Evolutionary conservation across 1,140 invertebrate genomes (phyloP), one percentile per base, ranked within the genome.

Genomic region (Diachasmimorpha longicaudata): DNA sequence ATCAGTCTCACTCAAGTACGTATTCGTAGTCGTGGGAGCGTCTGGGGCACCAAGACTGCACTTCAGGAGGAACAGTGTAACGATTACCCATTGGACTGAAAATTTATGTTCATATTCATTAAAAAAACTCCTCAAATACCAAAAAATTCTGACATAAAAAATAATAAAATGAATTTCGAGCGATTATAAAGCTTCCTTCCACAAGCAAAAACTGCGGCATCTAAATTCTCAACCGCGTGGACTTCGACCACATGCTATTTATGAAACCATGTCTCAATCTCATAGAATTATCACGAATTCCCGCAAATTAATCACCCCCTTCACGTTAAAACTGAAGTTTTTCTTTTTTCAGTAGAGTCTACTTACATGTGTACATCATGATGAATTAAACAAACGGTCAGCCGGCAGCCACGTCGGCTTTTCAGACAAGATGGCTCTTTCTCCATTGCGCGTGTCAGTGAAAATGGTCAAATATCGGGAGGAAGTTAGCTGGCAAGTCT

Each of bases 1-100:
- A 80, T 93, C 91, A 76, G 87, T 82, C 11, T 83, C 81, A 6
- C 91, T 90, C 9, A 93, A 84, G 79, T 91, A 93, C 11, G 90
- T 89, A 81, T 87, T 90, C 16, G 88, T 89, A 8, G 88, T 88
- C 14, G 83, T 84, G 36, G 79, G 75, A 8, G 71, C 69, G 77
- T 85, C 81, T 37, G 69, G 42, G 0, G 81, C 77, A 0, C 71
- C 75, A 44, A 81, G 10, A 19, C 69, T 76, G 14, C 9, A 19
- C 19, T 21, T 19, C 58, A 75, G 73, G 39, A 81, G n/a, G 16
- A 63, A 39, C 5, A 79, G 36, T 14, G 78, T n/a, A 5, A 79
- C 8, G 1, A 83, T 21, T 66, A 76, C 13, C 74, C 77, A 77
- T 55, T 79, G 67, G 39, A 71, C 85, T 86, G 52, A 68, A 84